phyloP scores from a whole-genome alignment of 2,888 invertebrate species.

The Platerodrilus igneus region DNA sequence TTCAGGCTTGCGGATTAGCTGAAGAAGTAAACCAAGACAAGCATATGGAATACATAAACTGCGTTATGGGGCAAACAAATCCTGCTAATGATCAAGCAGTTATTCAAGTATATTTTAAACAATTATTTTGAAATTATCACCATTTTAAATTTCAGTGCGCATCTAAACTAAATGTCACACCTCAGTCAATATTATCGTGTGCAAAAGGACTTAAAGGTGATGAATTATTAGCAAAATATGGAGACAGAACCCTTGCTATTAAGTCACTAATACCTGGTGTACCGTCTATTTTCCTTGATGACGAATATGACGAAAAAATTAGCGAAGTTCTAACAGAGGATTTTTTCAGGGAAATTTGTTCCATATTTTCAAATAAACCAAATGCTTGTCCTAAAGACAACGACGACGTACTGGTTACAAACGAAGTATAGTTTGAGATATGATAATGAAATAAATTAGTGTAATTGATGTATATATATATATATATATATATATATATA shows the following conservation, averaged over 20 bases:
- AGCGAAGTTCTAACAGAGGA: constrained; percentile 26
- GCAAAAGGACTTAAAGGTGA: constrained; percentile 34
- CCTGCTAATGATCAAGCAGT: constrained; percentile 15
- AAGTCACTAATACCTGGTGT: constrained; percentile 40
- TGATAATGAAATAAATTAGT: background rate
- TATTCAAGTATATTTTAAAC: background rate
- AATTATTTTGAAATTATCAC: background rate
- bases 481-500: background rate
- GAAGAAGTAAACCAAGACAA: constrained; percentile 32
- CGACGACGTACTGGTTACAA: too few species aligned
- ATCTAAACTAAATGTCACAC: constrained; percentile 24
- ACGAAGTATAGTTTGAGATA: background rate
- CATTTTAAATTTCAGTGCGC: constrained; percentile 38
- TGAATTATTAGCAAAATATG: constrained; percentile 41
- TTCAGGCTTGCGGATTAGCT: constrained; percentile 49
- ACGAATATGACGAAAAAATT: constrained; percentile 27
- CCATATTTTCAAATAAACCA: constrained; percentile 4
- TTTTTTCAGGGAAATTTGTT: constrained; percentile 29
- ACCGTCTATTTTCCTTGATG: constrained; percentile 47
- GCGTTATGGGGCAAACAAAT: constrained; percentile 42
- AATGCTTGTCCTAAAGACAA: background rate
- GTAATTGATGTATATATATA: background rate
- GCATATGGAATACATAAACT: constrained; percentile 41
- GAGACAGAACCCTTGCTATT: constrained; percentile 40
- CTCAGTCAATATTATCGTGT: constrained; percentile 32